phyloP scores from a whole-genome alignment of 2,797 vertebrate species.

The Sebastes dallii region DNA sequence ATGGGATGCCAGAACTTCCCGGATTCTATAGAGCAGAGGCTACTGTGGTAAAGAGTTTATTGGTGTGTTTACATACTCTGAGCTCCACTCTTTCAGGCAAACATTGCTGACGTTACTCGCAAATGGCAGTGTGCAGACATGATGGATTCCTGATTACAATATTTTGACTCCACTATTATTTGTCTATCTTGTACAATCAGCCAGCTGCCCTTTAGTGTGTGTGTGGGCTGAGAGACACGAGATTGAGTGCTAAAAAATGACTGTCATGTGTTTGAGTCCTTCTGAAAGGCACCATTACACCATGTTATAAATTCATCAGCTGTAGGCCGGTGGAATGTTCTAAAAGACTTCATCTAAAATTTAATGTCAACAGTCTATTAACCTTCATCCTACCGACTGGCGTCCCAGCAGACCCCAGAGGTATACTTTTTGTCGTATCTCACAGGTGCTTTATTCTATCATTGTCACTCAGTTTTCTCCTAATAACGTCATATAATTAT shows the following conservation, averaged over 20 bases:
- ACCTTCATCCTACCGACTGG: background rate
- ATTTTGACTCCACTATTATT: background rate
- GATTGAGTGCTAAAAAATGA: background rate
- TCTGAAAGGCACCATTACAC: background rate
- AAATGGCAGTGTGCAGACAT: background rate
- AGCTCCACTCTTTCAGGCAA: background rate
- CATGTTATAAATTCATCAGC: conserved; percentile 4
- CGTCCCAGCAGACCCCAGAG: background rate
- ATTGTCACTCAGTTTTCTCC: background rate
- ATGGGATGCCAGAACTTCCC: background rate
- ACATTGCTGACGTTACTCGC: background rate
- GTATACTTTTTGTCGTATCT: background rate
- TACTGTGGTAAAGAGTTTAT: background rate
- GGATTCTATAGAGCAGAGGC: too few species aligned
- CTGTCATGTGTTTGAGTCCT: background rate
- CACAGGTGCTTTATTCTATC: background rate
- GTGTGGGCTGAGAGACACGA: background rate
- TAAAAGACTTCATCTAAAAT: background rate
- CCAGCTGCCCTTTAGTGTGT: background rate
- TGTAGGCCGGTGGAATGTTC: background rate
- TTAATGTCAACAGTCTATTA: background rate
- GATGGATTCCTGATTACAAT: conserved; percentile 4
- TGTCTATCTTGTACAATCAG: background rate
- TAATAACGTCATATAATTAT: background rate
- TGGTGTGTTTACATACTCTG: background rate